Percentiles rank a stretch among this genome's conserved stretches.
Evolutionary conservation across 2,113 vertebrate species (phyloP).

Genomic region (Odocoileus virginianus): DNA sequence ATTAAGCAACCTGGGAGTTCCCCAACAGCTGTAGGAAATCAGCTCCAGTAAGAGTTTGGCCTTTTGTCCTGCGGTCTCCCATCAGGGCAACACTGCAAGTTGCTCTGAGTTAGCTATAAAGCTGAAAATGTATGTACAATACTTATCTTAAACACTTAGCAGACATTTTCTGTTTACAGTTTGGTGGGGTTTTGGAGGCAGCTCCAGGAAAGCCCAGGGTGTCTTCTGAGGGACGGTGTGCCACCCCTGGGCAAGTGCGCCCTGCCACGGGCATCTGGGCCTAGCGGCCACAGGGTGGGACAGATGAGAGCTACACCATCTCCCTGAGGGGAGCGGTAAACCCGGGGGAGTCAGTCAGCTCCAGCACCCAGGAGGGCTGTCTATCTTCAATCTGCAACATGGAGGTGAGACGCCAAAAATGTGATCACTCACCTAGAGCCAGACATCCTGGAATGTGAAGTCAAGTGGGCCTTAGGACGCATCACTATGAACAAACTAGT

Average conservation of each 20-base stretch:
- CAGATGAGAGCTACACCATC: neutral
- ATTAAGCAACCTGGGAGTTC: conserved; percentile 16
- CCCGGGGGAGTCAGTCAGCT: neutral
- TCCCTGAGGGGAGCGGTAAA: neutral
- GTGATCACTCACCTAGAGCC: neutral
- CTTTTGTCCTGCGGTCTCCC: conserved; percentile 8
- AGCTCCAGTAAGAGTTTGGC: neutral
- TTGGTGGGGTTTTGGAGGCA: neutral
- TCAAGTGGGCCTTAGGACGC: neutral
- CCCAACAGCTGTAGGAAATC: conserved; percentile 42
- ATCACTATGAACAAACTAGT: neutral
- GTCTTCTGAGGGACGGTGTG: neutral
- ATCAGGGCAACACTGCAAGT: neutral
- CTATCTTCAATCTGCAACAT: neutral
- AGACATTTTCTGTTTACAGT: conserved; percentile 24
- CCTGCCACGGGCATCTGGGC: accelerated
- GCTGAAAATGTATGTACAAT: neutral
- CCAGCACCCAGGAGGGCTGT: neutral
- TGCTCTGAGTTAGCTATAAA: conserved; percentile 6
- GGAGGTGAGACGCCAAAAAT: neutral
- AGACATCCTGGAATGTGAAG: neutral
- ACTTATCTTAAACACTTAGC: neutral
- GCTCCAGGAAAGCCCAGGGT: neutral
- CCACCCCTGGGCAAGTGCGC: neutral
- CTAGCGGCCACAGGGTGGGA: neutral